Evolutionary conservation across 2,113 vertebrate genomes (phyloP).

Genomic region (Mirounga angustirostris): DNA sequence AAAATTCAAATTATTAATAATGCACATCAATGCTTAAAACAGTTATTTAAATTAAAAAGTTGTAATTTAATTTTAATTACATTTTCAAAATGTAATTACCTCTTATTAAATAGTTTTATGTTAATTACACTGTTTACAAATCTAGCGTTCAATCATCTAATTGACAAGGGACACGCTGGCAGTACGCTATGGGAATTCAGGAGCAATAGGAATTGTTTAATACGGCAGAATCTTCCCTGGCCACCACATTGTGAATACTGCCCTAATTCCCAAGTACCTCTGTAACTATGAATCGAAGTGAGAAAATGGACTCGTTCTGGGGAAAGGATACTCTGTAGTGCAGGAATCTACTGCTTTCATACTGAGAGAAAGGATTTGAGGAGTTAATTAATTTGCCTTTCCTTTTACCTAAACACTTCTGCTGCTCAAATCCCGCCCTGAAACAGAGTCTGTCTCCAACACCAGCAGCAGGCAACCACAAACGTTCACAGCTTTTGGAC

Average conservation of each 20-base stretch:
- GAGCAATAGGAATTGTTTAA: not conserved
- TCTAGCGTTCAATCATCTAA: not conserved
- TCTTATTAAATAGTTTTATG: slow-evolving; percentile 9
- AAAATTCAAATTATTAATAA: slow-evolving; percentile 51
- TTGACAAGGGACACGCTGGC: not conserved
- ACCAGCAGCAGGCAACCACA: not conserved
- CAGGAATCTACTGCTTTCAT: not conserved
- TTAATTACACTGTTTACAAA: not conserved
- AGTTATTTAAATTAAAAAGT: slow-evolving; percentile 22
- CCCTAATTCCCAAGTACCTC: not conserved
- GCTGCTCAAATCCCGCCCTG: not conserved
- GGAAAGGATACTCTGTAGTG: not conserved
- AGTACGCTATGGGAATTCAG: not conserved
- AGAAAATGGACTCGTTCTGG: not conserved
- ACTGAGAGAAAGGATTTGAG: not conserved
- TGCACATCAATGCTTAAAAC: not conserved
- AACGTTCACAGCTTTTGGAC: not conserved
- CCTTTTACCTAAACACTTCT: not conserved
- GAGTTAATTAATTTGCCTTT: not conserved
- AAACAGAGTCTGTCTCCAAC: not conserved
- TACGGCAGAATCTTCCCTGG: not conserved
- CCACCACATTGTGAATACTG: not conserved
- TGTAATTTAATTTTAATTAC: slow-evolving; percentile 30
- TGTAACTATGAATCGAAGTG: not conserved
- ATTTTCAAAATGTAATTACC: not conserved